Base-by-base conservation (phyloP, 2,888 invertebrate genomes). In the Cryptocephalus primarius region DNA sequence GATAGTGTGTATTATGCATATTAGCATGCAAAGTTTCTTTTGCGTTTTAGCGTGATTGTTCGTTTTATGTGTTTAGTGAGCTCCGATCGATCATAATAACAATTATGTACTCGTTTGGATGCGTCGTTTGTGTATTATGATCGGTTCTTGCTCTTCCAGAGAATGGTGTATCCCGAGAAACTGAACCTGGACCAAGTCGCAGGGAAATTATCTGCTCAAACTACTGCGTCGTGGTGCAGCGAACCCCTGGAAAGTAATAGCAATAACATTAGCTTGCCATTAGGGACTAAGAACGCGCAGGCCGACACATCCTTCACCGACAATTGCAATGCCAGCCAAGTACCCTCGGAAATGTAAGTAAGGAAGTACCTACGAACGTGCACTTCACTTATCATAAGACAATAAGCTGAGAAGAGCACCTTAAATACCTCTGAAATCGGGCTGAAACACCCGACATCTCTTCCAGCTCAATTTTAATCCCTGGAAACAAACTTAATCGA, bases 111-210 rank as follows among this genome's bases (percentile, higher is more conserved):
- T 40, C 10, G 8, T 32, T 12, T 14, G 11, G 13, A 12, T n/a
- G n/a, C 39, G 32, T 40, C 8, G 10, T 13, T 12, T 8, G 32
- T 40, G n/a, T 12, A 8, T 1, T 12, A 12, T 40, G 32, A 22
- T 22, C 22, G 22, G 6, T 22, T 39, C 48, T 48, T 32, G 50
- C 50, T 51, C 58, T 55, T 22, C 14, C 54, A 66, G 61, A 62
- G 68, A 62, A 71, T 70, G 70, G 69, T 71, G 51, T 71, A 68
- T 55, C 71, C 71, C 33, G 71, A 71, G 61, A 64, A 66, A 57
- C 55, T 66, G 51, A 58, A 56, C 47, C 56, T 69, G 42, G 66
- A 69, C 52, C 66, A 68, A 60, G 60, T 67, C 14, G 54, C 55
- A 33, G 56, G 58, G 46, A 56, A 56, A 49, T 46, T 46, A 11